Conservation (phyloP, 2,113 vertebrate species). For the Lichenostomus cassidix region DNA sequence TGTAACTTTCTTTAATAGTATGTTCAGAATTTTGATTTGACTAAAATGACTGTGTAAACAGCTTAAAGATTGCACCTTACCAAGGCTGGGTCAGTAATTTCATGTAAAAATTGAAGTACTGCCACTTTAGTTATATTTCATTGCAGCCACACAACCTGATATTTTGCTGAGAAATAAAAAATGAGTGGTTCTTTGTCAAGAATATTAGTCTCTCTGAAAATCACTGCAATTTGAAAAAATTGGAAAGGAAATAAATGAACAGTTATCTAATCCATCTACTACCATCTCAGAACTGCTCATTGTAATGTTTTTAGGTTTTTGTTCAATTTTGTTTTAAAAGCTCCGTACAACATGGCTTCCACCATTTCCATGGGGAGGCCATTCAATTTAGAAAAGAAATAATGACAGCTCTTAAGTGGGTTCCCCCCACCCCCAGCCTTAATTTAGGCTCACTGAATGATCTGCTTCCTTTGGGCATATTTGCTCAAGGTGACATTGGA, state of each 20-base stretch:
- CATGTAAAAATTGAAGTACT: background rate
- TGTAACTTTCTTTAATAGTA: background rate
- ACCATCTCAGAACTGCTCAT: background rate
- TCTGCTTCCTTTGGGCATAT: constrained; percentile 62
- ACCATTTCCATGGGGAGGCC: constrained; percentile 36
- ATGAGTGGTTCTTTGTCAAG: background rate
- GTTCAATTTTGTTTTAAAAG: constrained; percentile 27
- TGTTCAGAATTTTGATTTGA: background rate
- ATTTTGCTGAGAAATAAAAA: constrained; percentile 7
- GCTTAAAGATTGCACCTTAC: background rate
- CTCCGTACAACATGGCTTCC: background rate
- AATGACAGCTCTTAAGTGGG: constrained; percentile 55
- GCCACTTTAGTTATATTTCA: background rate
- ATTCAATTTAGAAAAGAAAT: constrained; percentile 61
- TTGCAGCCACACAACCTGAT: background rate
- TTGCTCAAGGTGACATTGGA: constrained; percentile 62
- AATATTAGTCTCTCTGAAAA: background rate
- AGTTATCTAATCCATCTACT: background rate
- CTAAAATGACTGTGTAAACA: background rate
- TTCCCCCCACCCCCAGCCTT: background rate
- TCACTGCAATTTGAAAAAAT: constrained; percentile 7
- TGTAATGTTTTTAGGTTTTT: background rate
- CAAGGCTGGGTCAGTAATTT: background rate
- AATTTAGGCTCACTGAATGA: constrained; percentile 55
- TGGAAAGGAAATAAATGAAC: background rate